Base-by-base conservation (phyloP, 2,888 invertebrate species). In the Nipponacmea schrenckii region DNA sequence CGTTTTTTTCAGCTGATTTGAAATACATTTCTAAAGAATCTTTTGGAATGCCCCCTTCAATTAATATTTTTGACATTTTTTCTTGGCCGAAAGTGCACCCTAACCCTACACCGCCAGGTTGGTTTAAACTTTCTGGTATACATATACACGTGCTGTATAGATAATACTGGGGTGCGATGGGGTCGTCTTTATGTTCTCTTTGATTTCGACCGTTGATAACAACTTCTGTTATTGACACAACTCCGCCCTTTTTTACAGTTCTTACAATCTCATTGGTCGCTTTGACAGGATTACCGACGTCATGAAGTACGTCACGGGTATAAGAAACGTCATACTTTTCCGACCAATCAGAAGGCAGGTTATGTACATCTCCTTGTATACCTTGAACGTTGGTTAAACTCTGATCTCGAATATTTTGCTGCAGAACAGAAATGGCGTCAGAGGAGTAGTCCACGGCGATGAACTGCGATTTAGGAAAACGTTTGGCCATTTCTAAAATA, bases 41-140 rank as follows among this genome's bases (percentile, higher is more conserved):
- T 12, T 2, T 56, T 1, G 56, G 56, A 10, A 56, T 56, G 20
- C 56, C 56, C n/a, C 20, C 56, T 56, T 56, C 12, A 10, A 24
- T 24, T 24, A 56, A 24, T 15, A 56, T 24, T 20, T 14, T 24
- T 56, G 20, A 24, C 56, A 56, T 20, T 12, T 20, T 24, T 14
- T 56, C 24, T 12, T 24, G 24, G 7, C 56, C 56, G 14, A 20
- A n/a, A 20, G 56, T 56, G 24, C 56, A 56, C 0, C 56, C 56
- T 20, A 56, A 24, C 14, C 56, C 56, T 15, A 56, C 14, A 24
- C 56, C 56, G 10, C 24, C 56, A 2, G 20, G 56, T 14, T 56
- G 56, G 24, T 24, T 24, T 56, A 56, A 56, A 56, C 56, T 56
- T 56, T 56, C 56, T 56, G 56, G 56, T 10, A 56, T 20, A 56